Evolutionary conservation across 2,797 vertebrate species (phyloP), one percentile per base, ranked within the genome.

Genomic region (Intellagama lesueurii): DNA sequence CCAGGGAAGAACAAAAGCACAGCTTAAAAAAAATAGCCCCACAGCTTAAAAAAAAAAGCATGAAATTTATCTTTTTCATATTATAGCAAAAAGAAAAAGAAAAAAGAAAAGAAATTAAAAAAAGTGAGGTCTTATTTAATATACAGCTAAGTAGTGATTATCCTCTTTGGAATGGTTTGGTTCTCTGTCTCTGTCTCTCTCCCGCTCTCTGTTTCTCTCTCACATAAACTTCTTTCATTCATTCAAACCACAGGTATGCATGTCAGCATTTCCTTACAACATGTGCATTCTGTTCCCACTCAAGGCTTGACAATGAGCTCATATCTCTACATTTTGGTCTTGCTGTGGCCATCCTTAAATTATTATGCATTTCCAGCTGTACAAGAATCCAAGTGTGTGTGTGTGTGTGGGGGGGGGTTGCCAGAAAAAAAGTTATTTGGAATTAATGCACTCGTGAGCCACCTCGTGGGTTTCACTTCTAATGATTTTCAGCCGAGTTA

Each of bases 11-110:
- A 89, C 94, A 94, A 88, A n/a, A 47, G 66, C 64, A 12, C 82
- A 22, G 26, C 11, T 85, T 85, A 4, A 28, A 70, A 22, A 52
- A 72, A 64, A 64, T 16, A 11, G 1, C 24, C 76, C 11, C 32
- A 7, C 73, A 32, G 30, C 47, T 86, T 83, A 44, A 22, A 44
- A 19, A 14, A 14, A 12, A 28, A 24, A 3, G 28, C 90, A 91
- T 92, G 92, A 94, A 90, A 94, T 94, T 93, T 94, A 95, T 95
- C 92, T 95, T 64, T 85, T 86, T 90, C 79, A 87, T 56, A 81
- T 95, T 96, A 60, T 87, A 91, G 77, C 88, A 47, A 94, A 94
- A 14, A 56, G 0, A 56, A 56, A 11, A 56, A 11, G 12, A 7
- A 52, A 52, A 52, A 52, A 52, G 93, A 93, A 95, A 93, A 93